Evolutionary conservation across 2,888 invertebrate species (phyloP), one percentile per base, ranked within the genome.

Genomic region (Apotomis betuletana): DNA sequence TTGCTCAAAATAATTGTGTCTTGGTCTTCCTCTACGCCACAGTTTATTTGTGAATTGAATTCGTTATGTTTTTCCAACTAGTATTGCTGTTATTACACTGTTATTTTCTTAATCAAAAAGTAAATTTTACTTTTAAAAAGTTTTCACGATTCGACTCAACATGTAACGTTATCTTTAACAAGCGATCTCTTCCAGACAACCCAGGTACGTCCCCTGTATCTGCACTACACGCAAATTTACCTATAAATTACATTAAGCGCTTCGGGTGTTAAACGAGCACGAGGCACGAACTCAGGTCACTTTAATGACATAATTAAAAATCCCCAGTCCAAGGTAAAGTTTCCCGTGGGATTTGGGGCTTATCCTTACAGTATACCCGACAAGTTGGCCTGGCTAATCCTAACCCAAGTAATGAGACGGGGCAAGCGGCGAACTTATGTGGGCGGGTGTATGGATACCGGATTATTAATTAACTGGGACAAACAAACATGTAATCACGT

Each of bases 231-330:
- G 13, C 38, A 67, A 41, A 49, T 36, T 27, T 41, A 80, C 81
- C 82, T 84, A 86, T 90, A 89, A 89, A 90, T 89, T 85, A 86
- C 82, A 80, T 80, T 83, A 84, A 87, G 84, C 87, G 85, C 81
- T 86, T 85, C 80, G 82, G 79, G 81, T 81, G 77, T 86, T 87
- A 90, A 90, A 91, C 90, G 89, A 88, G 86, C 82, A 79, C 81
- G 87, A 86, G 87, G 87, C 89, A 89, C 88, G 86, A 87, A 85
- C 85, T 80, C 77, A 82, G 86, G 83, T 82, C 83, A 86, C 85
- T 90, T 81, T 90, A 90, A 91, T 89, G 88, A 87, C 83, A 88
- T 89, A 87, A 89, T 89, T 89, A 89, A 89, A 89, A 90, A 89
- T 86, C 82, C 86, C 83, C 85, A 82, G 85, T 82, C 83, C 81